These are phyloP conservation scores for Intellagama lesueurii DNA, from an alignment of 2,797 vertebrate genomes.

Conservation along the genomic window DNA sequence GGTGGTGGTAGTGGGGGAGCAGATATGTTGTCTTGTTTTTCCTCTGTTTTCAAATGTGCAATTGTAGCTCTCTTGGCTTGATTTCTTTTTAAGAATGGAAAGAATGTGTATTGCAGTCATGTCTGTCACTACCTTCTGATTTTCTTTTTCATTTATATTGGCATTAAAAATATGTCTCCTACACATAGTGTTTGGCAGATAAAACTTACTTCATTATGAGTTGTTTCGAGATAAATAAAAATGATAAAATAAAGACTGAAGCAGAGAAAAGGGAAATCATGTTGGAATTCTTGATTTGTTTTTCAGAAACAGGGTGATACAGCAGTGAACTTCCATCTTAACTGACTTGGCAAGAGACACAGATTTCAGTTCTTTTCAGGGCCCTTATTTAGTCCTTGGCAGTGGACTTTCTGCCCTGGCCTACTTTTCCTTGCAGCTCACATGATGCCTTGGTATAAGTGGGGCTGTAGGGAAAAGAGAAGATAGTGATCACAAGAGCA, in stretches of 20 bases:
- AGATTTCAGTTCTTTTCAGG: neutral
- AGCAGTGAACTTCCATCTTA: neutral
- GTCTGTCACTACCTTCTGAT: constrained; percentile 50
- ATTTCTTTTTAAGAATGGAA: constrained; percentile 35
- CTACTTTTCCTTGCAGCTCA: no score
- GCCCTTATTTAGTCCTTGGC: no score
- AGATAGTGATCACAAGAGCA: no score
- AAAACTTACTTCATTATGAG: constrained; percentile 76
- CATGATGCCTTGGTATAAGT: no score
- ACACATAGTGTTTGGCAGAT: constrained; percentile 45
- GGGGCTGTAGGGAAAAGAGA: no score
- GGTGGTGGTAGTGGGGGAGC: no score
- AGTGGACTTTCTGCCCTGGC: no score
- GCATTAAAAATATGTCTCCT: constrained; percentile 55
- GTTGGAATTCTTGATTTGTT: neutral
- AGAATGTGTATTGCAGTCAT: constrained; percentile 62
- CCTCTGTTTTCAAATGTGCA: constrained; percentile 12
- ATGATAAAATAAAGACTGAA: constrained; percentile 70
- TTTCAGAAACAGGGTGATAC: constrained; percentile 37
- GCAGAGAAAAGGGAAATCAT: constrained; percentile 76
- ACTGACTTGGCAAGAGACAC: neutral
- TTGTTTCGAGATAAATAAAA: constrained; percentile 76
- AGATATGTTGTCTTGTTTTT: neutral
- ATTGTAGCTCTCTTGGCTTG: constrained; percentile 25
- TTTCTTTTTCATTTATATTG: constrained; percentile 73